A percentile compares a stretch with the other conserved stretches of the same genome.
Evolutionary conservation across 2,888 invertebrate genomes (phyloP).

Genomic region (Sarcophaga subvicina): DNA sequence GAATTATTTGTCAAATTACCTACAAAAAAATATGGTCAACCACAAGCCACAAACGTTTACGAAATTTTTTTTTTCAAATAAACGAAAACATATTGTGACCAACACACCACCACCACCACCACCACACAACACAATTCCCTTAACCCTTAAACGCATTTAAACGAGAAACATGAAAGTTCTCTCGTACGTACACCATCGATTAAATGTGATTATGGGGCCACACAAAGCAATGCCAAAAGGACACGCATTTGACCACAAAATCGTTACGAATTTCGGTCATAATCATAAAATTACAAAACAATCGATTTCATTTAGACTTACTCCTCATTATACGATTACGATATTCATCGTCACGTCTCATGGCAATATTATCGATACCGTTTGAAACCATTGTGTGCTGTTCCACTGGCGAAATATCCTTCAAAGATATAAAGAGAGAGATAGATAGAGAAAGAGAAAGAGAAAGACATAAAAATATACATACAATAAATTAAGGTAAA

Average conservation of each 20-base stretch:
- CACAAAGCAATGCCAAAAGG: neutral
- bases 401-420: conserved; percentile 75
- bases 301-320: conserved; percentile 59
- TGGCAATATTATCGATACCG: conserved; percentile 71
- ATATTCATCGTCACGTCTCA: conserved; percentile 74
- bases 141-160: no score
- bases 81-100: neutral
- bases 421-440: conserved; percentile 34
- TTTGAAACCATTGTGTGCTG: conserved; percentile 72
- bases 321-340: conserved; percentile 74
- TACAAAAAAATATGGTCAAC: neutral
- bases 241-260: neutral
- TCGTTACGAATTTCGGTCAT: neutral
- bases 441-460: neutral
- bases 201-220: neutral
- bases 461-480: conserved; percentile 40
- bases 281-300: conserved; percentile 18
- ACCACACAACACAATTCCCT: no score
- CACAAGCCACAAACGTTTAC: neutral
- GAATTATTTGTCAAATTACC: neutral
- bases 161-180: no score
- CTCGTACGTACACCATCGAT: neutral
- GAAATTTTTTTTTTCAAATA: neutral
- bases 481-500: conserved; percentile 43
- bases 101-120: no score